Evolutionary conservation across 2,888 invertebrate species (phyloP), one percentile per base, ranked within the genome.

Genomic region (Lepetodrilus schrolli): DNA sequence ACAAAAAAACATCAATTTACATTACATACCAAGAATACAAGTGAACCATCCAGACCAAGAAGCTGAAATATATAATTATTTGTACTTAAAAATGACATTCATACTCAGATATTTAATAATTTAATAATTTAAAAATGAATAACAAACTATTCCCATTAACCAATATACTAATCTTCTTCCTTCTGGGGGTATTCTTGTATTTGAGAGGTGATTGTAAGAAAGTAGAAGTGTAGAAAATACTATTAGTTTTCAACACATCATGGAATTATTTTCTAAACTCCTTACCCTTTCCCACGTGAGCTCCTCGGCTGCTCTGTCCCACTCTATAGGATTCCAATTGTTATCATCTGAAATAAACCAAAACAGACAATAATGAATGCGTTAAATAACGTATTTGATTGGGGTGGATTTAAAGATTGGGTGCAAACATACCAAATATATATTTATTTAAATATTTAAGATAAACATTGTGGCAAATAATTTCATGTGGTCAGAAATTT

Each of bases 251-350:
- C 7, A n/a, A n/a, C n/a, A n/a, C n/a, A n/a, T n/a, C n/a, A n/a
- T n/a, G n/a, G n/a, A n/a, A n/a, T n/a, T n/a, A n/a, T n/a, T n/a
- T n/a, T n/a, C n/a, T n/a, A n/a, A 20, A 26, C 4, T 13, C 68
- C 82, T 69, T 76, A 91, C 91, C 79, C 92, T 85, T 89, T 99
- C 99, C 99, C 99, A 99, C 0, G 99, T 99, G 30, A 99, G 92
- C 74, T 92, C 92, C 88, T 98, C 99, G 10, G 96, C 97, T 0
- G 97, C 97, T 78, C 98, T 93, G 89, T 99, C 98, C 98, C 98
- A 99, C 88, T 98, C 98, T 93, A 98, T 96, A 0, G 97, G 98
- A 91, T 98, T 98, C 97, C 98, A 98, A 87, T 97, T 97, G 86
- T 97, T 97, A 76, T 94, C 95, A 80, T 89, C 89, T 87, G 82